Conservation (phyloP, 2,888 invertebrate species). For the Drosophila paranaensis region DNA sequence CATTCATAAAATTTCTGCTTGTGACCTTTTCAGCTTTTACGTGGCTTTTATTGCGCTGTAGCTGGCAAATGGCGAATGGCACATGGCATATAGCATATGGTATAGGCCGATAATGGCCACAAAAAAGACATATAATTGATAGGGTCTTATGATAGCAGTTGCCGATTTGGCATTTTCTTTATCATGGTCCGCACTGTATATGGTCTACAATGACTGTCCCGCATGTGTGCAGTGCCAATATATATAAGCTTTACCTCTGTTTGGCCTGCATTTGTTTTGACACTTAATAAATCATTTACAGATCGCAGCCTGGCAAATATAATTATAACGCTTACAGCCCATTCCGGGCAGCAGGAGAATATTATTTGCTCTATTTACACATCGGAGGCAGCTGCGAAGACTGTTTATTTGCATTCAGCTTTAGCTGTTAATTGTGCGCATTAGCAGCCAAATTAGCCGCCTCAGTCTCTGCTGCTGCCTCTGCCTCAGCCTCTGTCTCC, state of each 20-base stretch:
- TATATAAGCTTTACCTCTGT: constrained; percentile 13
- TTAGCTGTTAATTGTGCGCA: constrained; percentile 70
- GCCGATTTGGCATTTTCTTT: constrained; percentile 22
- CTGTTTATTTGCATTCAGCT: constrained; percentile 65
- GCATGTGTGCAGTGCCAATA: constrained; percentile 48
- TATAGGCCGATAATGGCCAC: constrained; percentile 40
- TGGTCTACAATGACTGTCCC: constrained; percentile 3
- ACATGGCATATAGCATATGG: constrained; percentile 25
- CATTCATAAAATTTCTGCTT: constrained; percentile 64
- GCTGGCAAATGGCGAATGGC: not conserved
- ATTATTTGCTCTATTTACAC: constrained; percentile 49
- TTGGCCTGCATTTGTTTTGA: constrained; percentile 66
- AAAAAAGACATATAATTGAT: constrained; percentile 47
- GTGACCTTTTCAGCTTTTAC: constrained; percentile 29
- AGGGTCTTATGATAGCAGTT: constrained; percentile 36
- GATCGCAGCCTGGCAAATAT: constrained; percentile 32
- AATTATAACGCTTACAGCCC: constrained; percentile 53
- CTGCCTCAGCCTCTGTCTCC: not conserved
- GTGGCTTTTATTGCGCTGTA: constrained; percentile 53
- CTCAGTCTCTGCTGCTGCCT: not conserved
- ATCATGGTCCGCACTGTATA: constrained; percentile 10
- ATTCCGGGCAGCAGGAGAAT: constrained; percentile 33
- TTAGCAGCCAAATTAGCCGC: constrained; percentile 66
- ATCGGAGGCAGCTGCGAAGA: constrained; percentile 23
- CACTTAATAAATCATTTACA: constrained; percentile 71